Percentiles rank a stretch among this genome's conserved stretches.
Evolutionary conservation across 2,888 invertebrate species (phyloP).

Genomic region (Camptogramma bilineatum): DNA sequence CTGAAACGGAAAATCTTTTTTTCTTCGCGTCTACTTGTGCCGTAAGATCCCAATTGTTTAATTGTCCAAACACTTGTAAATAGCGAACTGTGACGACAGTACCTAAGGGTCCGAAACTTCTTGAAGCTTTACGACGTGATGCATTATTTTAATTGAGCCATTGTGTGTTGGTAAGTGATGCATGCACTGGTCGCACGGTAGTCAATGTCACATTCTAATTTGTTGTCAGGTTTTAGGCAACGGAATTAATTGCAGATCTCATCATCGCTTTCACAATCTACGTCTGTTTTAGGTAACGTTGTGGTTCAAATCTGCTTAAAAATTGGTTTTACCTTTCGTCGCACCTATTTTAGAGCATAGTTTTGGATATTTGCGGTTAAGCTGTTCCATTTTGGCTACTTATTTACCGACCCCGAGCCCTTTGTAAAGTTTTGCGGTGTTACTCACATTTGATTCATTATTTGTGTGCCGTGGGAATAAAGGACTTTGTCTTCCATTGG

Average conservation of each 20-base stretch:
- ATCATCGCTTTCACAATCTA: slow-evolving; percentile 36
- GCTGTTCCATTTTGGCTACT: neutral
- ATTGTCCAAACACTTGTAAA: slow-evolving; percentile 73
- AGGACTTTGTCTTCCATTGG: slow-evolving; percentile 25
- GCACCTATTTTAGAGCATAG: slow-evolving; percentile 7
- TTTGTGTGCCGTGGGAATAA: slow-evolving; percentile 40
- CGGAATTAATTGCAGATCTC: slow-evolving; percentile 52
- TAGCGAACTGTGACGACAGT: slow-evolving; percentile 63
- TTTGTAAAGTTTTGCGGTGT: slow-evolving; percentile 32
- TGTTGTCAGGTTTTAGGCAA: slow-evolving; percentile 59
- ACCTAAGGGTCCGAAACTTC: slow-evolving; percentile 46
- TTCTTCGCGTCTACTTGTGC: slow-evolving; percentile 73
- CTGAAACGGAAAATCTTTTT: slow-evolving; percentile 85
- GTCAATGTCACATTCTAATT: slow-evolving; percentile 71
- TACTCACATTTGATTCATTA: slow-evolving; percentile 34
- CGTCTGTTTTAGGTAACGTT: slow-evolving; percentile 24
- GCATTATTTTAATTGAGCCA: slow-evolving; percentile 68
- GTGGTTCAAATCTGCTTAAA: slow-evolving; percentile 11
- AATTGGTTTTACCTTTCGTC: neutral
- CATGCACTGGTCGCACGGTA: slow-evolving; percentile 62
- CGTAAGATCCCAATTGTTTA: slow-evolving; percentile 81
- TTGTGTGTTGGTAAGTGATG: slow-evolving; percentile 62
- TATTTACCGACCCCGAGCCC: neutral
- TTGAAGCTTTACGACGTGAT: slow-evolving; percentile 47
- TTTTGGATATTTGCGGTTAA: slow-evolving; percentile 16